These are phyloP conservation scores for Nasonia longicornis DNA, from an alignment of 1,140 invertebrate genomes.

Conservation along the genomic window DNA sequence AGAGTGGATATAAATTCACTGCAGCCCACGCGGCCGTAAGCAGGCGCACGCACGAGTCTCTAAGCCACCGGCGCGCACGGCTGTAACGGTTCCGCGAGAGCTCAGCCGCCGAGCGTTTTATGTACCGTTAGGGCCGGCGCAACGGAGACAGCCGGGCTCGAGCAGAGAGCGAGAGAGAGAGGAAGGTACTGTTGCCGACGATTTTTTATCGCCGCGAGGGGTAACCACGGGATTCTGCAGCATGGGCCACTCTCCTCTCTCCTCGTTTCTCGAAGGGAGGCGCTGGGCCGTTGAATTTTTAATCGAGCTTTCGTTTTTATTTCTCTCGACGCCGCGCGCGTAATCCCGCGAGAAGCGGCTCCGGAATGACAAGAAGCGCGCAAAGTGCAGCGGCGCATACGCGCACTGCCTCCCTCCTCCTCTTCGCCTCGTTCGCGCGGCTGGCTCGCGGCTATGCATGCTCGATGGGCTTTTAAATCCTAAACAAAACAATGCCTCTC, in stretches of 20 bases:
- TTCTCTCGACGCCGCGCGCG: too few relatives aligned
- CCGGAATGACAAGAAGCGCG: not conserved
- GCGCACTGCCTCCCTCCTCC: not conserved
- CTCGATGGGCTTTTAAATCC: constrained; percentile 55
- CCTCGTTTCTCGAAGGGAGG: too few relatives aligned
- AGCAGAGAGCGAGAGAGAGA: not conserved
- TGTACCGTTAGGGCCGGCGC: not conserved
- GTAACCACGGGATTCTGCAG: not conserved
- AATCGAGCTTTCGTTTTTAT: too few relatives aligned
- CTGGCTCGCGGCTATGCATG: constrained; percentile 30
- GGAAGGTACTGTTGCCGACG: not conserved
- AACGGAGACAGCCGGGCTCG: not conserved
- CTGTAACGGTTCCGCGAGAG: not conserved
- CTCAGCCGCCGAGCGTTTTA: not conserved
- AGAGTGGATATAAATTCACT: not conserved
- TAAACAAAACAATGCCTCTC: constrained; percentile 59
- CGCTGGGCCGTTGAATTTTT: too few relatives aligned
- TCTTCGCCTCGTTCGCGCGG: not conserved
- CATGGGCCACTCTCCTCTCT: not conserved
- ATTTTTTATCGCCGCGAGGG: not conserved
- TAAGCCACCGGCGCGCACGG: not conserved
- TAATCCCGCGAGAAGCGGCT: not conserved
- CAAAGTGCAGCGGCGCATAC: not conserved
- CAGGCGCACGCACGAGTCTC: not conserved
- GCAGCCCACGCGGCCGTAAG: not conserved